phyloP scores from a whole-genome alignment of 2,888 invertebrate species.

The Ligdia adustata region DNA sequence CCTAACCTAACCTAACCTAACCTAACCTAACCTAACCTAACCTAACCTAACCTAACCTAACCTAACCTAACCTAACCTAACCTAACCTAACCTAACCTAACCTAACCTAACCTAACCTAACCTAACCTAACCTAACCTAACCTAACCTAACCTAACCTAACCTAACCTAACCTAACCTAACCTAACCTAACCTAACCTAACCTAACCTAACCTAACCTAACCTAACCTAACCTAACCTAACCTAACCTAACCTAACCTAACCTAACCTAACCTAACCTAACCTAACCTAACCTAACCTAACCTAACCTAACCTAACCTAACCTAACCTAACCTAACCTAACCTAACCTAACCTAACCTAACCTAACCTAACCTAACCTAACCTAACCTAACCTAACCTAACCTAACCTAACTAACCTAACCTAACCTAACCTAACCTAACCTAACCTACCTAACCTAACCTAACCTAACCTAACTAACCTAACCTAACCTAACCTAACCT shows the following conservation, averaged over 20 bases:
- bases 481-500: slow-evolving; percentile 32
- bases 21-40: slow-evolving; percentile 33
- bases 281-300: slow-evolving; percentile 31
- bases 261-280: slow-evolving; percentile 32
- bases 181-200: slow-evolving; percentile 29
- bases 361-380: slow-evolving; percentile 37
- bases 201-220: slow-evolving; percentile 31
- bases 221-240: slow-evolving; percentile 32
- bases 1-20: slow-evolving; percentile 30
- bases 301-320: slow-evolving; percentile 32
- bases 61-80: slow-evolving; percentile 28
- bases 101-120: slow-evolving; percentile 33
- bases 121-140: slow-evolving; percentile 28
- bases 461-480: slow-evolving; percentile 29
- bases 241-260: slow-evolving; percentile 32
- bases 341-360: slow-evolving; percentile 36
- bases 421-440: slow-evolving; percentile 32
- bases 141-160: slow-evolving; percentile 31
- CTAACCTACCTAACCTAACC: slow-evolving; percentile 30
- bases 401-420: slow-evolving; percentile 34
- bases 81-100: slow-evolving; percentile 32
- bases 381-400: slow-evolving; percentile 35
- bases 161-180: slow-evolving; percentile 32
- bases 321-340: slow-evolving; percentile 32
- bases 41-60: slow-evolving; percentile 30